Base-by-base conservation (phyloP, 2,888 invertebrate genomes). In the Cremastinae sp. region DNA sequence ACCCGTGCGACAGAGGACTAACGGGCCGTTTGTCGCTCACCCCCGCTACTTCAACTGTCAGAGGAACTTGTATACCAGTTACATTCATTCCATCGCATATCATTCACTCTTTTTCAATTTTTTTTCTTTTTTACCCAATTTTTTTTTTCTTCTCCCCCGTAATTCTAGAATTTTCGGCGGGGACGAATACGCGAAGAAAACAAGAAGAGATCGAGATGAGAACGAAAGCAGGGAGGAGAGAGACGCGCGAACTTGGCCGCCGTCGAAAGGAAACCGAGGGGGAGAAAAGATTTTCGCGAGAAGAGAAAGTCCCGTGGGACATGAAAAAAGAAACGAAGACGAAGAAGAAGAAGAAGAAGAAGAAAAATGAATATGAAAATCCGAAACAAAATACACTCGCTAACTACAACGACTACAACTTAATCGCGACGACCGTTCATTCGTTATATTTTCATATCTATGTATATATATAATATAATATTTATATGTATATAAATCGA, bases 11-110 rank as follows among this genome's bases (percentile, higher is more conserved):
- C 84, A 83, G 84, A 84, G 84, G 82, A 82, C 78, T 79, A 75
- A 80, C 74, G 78, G 79, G 78, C 82, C 83, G 71, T 74, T 28
- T 74, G 79, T 85, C 84, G 80, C 84, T 85, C 81, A 79, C 80
- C 84, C 84, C 84, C 82, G 83, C 84, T 85, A 84, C 81, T 83
- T 82, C 85, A 85, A 87, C 87, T 86, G 86, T 87, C 85, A 85
- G 93, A 94, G 94, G 94, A 94, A 94, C 94, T 94, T 94, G 93
- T 94, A 94, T 94, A 94, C 94, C 94, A 93, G 86, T 85, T 84
- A 83, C 84, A 88, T 87, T 84, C 84, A 84, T 84, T 84, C 79
- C 80, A 73, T 72, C 75, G 72, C 47, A 73, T n/a, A n/a, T 78
- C 79, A 74, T 59, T 75, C 62, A 75, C 43, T 38, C 45, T 49